Percentiles rank a stretch among this genome's conserved stretches.
Evolutionary conservation across 2,113 vertebrate genomes (phyloP).

Genomic region (Pelecanus crispus): DNA sequence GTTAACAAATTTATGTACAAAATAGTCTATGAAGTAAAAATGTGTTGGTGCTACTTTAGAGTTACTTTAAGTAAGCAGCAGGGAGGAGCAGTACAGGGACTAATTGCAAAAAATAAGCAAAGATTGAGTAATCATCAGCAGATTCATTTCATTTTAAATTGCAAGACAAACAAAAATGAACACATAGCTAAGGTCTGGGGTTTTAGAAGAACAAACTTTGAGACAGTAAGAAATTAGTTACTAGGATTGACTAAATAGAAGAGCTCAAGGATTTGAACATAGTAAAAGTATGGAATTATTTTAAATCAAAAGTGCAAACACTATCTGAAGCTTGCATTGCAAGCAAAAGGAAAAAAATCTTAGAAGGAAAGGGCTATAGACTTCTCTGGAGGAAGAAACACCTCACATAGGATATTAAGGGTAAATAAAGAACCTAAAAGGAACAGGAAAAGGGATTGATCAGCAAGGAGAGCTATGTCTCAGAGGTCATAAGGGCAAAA

Average conservation of each 20-base stretch:
- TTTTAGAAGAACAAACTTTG: not conserved
- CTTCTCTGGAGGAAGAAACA: not conserved
- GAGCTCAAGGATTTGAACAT: not conserved
- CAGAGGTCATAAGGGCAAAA: not conserved
- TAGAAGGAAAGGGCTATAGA: not conserved
- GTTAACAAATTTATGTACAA: not conserved
- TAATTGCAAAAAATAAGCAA: not conserved
- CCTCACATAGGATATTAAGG: not conserved
- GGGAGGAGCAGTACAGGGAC: not conserved
- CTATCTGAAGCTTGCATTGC: not conserved
- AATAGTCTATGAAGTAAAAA: not conserved
- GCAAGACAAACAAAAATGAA: not conserved
- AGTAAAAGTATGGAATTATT: not conserved
- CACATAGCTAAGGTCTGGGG: not conserved
- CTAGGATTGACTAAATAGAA: not conserved
- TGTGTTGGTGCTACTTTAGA: not conserved
- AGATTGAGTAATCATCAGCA: not conserved
- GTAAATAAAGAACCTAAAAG: not conserved
- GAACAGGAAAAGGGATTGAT: not conserved
- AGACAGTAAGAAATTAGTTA: not conserved
- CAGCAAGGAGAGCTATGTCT: not conserved
- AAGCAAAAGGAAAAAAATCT: not conserved
- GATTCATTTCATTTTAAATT: not conserved
- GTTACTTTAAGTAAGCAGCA: not conserved
- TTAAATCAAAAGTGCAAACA: not conserved